Percentiles rank a stretch among this genome's conserved stretches.
Evolutionary conservation across 2,113 vertebrate species (phyloP).

Genomic region (Alouatta palliata): DNA sequence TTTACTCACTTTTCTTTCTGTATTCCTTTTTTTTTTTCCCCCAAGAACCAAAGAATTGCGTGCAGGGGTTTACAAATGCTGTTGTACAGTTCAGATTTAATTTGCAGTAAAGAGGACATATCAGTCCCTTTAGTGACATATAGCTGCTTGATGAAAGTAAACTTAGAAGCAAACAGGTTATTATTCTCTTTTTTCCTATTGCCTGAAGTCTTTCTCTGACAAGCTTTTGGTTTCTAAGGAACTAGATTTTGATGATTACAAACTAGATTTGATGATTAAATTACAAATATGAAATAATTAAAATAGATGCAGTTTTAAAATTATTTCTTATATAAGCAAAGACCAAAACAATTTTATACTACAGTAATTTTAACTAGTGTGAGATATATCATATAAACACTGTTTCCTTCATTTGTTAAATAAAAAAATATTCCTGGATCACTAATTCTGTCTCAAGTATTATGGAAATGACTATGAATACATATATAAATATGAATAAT

Average conservation of each 20-base stretch:
- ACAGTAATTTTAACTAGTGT: not conserved
- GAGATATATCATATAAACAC: not conserved
- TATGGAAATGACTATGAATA: not conserved
- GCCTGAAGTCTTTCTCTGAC: not conserved
- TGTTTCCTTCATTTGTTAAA: not conserved
- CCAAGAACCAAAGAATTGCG: slow-evolving; percentile 58
- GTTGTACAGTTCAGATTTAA: slow-evolving; percentile 51
- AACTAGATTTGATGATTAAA: no score
- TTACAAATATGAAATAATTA: not conserved
- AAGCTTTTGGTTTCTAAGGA: not conserved
- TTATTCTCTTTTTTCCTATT: not conserved
- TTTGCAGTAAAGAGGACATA: slow-evolving; percentile 60
- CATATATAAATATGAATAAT: not conserved
- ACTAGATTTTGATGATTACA: not conserved
- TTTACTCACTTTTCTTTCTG: slow-evolving; percentile 83
- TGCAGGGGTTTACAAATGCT: slow-evolving; percentile 60
- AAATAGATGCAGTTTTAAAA: not conserved
- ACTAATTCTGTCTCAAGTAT: not conserved
- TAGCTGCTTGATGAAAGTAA: not conserved
- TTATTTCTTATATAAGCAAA: not conserved
- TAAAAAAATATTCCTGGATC: not conserved
- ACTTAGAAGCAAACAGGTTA: not conserved
- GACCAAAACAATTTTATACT: not conserved
- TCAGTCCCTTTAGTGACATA: not conserved
- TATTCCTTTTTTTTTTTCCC: slow-evolving; percentile 2